phyloP scores from a whole-genome alignment of 2,888 invertebrate species.

The Tholera decimalis region DNA sequence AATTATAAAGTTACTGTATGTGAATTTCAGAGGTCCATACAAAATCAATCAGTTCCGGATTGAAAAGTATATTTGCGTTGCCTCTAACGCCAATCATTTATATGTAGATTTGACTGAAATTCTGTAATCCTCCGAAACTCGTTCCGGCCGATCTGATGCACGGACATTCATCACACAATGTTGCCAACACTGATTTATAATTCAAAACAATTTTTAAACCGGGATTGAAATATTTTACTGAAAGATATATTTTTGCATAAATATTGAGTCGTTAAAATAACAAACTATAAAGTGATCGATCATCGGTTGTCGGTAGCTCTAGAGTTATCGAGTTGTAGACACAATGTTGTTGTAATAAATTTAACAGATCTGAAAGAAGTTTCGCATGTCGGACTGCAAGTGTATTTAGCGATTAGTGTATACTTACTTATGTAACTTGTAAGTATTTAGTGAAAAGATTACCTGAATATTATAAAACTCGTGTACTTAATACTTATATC shows the following conservation, averaged over 20 bases:
- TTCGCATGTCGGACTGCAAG: no score
- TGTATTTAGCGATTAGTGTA: no score
- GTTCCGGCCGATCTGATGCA: background rate
- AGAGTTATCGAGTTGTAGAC: background rate
- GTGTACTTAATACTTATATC: no score
- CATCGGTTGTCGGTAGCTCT: background rate
- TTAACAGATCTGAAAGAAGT: no score
- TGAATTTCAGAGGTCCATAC: background rate
- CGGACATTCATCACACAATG: background rate
- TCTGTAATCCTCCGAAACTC: slow-evolving; percentile 21
- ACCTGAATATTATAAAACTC: no score
- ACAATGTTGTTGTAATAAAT: background rate
- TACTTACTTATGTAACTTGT: no score
- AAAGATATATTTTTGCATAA: background rate
- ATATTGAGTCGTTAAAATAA: background rate
- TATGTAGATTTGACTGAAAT: slow-evolving; percentile 12
- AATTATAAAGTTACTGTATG: background rate
- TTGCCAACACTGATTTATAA: slow-evolving; percentile 17
- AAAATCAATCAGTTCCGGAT: background rate
- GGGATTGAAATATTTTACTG: slow-evolving; percentile 1
- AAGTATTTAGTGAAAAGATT: no score
- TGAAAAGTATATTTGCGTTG: slow-evolving; percentile 6
- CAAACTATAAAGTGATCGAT: no score
- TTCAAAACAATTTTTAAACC: slow-evolving; percentile 3
- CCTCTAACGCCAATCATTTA: slow-evolving; percentile 15